phyloP scores from a whole-genome alignment of 2,797 vertebrate species.

The Eutrigla gurnardus region DNA sequence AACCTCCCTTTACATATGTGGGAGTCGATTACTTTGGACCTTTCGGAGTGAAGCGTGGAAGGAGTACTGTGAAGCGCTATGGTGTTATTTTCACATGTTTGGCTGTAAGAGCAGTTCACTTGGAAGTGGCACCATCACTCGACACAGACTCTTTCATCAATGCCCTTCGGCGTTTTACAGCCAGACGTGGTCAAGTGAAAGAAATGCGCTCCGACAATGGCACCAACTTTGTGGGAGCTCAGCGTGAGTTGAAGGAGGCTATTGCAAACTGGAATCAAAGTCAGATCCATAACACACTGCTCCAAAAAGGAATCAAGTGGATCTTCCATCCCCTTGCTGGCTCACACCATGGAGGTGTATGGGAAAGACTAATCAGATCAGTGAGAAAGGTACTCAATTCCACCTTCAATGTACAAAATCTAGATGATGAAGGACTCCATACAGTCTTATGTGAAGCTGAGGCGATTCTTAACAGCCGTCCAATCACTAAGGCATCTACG shows the following conservation, averaged over 20 bases:
- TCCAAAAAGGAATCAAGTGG: neutral
- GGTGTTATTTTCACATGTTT: conserved; percentile 21
- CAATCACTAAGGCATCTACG: neutral
- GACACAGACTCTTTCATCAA: conserved; percentile 12
- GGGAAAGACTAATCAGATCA: neutral
- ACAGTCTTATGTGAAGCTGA: neutral
- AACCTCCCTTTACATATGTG: neutral
- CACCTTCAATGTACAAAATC: neutral
- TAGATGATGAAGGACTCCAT: conserved; percentile 3
- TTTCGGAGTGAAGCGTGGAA: neutral
- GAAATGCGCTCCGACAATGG: neutral
- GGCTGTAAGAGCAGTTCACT: neutral
- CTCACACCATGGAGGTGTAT: conserved; percentile 9
- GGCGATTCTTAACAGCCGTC: neutral
- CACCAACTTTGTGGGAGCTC: conserved; percentile 1
- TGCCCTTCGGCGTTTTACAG: neutral
- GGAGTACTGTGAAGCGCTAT: conserved; percentile 2
- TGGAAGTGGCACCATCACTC: neutral
- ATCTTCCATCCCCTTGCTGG: neutral
- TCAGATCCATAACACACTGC: neutral
- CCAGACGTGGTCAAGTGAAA: neutral
- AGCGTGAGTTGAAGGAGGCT: neutral
- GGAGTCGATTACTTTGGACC: conserved; percentile 11
- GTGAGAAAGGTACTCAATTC: conserved; percentile 3
- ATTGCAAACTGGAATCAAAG: conserved; percentile 1